Conservation (phyloP, 64 coral and sea anemone species). For the Porites australiensis region DNA sequence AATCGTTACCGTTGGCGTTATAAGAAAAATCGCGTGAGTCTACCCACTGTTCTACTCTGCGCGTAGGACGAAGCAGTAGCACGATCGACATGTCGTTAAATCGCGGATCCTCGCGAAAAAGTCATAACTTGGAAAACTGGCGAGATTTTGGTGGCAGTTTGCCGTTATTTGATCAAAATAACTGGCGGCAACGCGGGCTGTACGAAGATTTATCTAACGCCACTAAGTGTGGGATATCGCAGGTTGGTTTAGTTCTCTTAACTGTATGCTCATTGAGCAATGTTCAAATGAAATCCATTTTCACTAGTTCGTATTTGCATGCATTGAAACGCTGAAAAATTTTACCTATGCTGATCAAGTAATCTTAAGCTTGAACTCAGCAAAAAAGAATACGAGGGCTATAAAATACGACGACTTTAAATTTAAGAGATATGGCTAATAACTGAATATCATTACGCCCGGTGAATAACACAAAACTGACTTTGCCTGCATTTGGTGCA, state of each 20-base stretch:
- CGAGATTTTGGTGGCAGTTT: conserved; percentile 7
- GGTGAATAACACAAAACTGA: neutral
- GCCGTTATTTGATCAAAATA: conserved; percentile 10
- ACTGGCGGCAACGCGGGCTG: conserved; percentile 15
- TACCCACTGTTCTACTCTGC: neutral
- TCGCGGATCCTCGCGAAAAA: neutral
- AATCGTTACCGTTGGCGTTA: neutral
- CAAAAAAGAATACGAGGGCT: too few relatives aligned
- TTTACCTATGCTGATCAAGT: too few relatives aligned
- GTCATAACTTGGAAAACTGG: conserved; percentile 7
- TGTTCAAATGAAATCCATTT: neutral
- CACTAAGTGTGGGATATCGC: conserved; percentile 23
- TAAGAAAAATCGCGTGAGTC: neutral
- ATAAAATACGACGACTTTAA: too few relatives aligned
- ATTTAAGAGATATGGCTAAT: neutral
- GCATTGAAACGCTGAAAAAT: too few relatives aligned
- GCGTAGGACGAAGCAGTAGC: too few relatives aligned
- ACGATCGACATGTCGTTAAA: neutral
- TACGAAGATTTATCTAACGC: conserved; percentile 53
- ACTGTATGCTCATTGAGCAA: neutral
- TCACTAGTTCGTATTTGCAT: too few relatives aligned
- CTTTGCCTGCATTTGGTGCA: neutral
- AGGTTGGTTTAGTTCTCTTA: neutral
- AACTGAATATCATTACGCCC: neutral
- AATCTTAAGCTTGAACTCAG: too few relatives aligned